These are phyloP conservation scores for Chrysolina oricalcia DNA, from an alignment of 2,888 invertebrate species.

Conservation along the genomic window DNA sequence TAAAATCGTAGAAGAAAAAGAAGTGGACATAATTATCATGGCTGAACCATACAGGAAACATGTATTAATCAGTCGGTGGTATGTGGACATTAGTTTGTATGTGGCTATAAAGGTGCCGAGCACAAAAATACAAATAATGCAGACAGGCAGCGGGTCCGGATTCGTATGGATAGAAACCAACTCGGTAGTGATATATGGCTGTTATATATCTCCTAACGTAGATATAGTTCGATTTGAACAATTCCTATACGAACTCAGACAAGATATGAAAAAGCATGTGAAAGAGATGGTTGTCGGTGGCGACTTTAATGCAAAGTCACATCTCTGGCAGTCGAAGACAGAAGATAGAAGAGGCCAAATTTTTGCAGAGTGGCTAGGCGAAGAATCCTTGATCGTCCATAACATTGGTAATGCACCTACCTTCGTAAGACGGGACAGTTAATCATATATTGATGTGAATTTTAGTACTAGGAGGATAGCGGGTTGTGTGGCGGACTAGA, in stretches of 20 bases:
- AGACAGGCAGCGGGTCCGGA: conserved; percentile 16
- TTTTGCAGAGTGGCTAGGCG: no score
- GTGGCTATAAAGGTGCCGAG: conserved; percentile 24
- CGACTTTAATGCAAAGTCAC: no score
- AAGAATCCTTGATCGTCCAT: no score
- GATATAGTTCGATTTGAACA: conserved; percentile 2
- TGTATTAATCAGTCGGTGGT: no score
- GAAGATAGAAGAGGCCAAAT: no score
- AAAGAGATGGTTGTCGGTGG: conserved; percentile 26
- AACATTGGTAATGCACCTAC: no score
- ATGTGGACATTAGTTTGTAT: conserved; percentile 24
- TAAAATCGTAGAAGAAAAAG: conserved; percentile 24
- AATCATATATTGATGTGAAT: no score
- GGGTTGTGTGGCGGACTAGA: neutral
- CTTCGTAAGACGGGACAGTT: no score
- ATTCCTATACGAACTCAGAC: conserved; percentile 10
- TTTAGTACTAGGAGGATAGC: conserved; percentile 19
- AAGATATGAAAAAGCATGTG: conserved; percentile 2
- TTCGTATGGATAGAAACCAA: conserved; percentile 42
- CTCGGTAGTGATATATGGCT: no score
- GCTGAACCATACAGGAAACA: conserved; percentile 39
- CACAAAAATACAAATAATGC: neutral
- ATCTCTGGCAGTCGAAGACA: no score
- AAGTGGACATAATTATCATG: conserved; percentile 38
- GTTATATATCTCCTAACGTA: no score